These are phyloP conservation scores for Diuraphis noxia DNA, from an alignment of 1,140 invertebrate genomes.

Conservation along the genomic window DNA sequence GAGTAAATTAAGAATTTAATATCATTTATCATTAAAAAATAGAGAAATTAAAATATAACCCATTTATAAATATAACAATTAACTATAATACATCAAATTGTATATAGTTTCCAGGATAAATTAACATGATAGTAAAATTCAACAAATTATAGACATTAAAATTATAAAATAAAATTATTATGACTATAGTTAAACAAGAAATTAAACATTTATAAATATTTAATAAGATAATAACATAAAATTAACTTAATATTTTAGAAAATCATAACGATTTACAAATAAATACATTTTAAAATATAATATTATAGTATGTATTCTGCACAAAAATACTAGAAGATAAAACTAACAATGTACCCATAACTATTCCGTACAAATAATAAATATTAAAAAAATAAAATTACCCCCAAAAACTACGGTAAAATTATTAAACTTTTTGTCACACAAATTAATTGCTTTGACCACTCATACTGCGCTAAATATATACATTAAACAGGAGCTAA, in stretches of 20 bases:
- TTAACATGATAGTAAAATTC: not conserved
- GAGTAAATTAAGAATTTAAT: not conserved
- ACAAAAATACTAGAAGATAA: no score
- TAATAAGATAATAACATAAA: not conserved
- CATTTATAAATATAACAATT: not conserved
- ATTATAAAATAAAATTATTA: not conserved
- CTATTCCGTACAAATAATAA: not conserved
- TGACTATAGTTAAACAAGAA: no score
- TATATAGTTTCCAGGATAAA: not conserved
- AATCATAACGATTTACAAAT: not conserved
- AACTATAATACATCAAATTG: not conserved
- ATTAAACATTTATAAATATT: no score
- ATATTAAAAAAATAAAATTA: not conserved
- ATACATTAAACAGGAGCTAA: constrained; percentile 18
- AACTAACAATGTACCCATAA: not conserved
- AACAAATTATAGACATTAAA: not conserved
- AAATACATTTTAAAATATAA: not conserved
- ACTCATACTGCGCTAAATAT: constrained; percentile 37
- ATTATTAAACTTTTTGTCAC: constrained; percentile 23
- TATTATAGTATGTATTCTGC: not conserved
- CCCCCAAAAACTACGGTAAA: not conserved
- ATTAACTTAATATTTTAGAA: not conserved
- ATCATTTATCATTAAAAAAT: not conserved
- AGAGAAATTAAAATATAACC: not conserved
- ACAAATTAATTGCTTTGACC: constrained; percentile 36